Base-by-base conservation (phyloP, 2,888 invertebrate genomes). In the Amphipoea oculea region DNA sequence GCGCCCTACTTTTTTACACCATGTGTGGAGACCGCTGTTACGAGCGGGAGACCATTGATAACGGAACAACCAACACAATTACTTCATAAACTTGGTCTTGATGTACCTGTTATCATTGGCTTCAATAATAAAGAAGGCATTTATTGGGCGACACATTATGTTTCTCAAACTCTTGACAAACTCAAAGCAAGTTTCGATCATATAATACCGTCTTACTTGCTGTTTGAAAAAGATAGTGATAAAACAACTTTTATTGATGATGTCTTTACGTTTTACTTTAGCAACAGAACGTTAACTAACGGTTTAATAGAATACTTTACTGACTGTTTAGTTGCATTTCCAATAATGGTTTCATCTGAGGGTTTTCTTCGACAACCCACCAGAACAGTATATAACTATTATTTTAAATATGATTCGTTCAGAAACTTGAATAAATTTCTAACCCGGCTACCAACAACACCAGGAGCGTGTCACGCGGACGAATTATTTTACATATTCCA, bases 121-220 rank as follows among this genome's bases (percentile, higher is more conserved):
- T 92, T 89, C 74, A 92, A 92, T 84, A 82, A 91, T 75, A 91
- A 85, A 84, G 93, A 93, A 87, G 93, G 93, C 0, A 91, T 93
- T 42, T 82, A 78, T 73, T 91, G 91, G 86, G 90, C 92, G 12
- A 79, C 82, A 29, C 66, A 84, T 75, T 92, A 88, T 71, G 82
- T 89, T 82, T 51, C 51, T 7, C 78, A 84, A 67, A 90, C 89
- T 5, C 73, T 89, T 5, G 62, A 81, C 40, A 63, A 76, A 36
- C 67, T 92, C 2, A 84, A 86, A 54, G 69, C 78, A 0, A 82
- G 80, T 75, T 88, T 92, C 62, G 74, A 86, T 48, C 67, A 63
- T 29, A 82, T 90, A 66, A 82, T 92, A 76, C 92, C 92, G 11
- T 65, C 79, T n/a, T 90, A 92, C 73, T 67, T 91, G 68, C 1